phyloP scores from a whole-genome alignment of 2,113 vertebrate genomes.

The Psettodes erumei region DNA sequence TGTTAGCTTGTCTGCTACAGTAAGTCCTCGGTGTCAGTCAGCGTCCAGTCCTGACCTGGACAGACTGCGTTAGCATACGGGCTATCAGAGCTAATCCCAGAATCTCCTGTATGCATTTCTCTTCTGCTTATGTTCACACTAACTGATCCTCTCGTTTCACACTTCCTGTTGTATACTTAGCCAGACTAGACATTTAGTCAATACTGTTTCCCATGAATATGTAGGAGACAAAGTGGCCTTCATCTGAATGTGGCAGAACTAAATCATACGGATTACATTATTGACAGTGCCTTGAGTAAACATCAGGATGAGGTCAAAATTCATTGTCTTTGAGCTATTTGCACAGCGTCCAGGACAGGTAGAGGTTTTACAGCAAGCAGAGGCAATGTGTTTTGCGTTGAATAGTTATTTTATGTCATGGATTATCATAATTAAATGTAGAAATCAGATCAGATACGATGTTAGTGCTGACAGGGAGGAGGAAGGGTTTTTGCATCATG shows the following conservation, averaged over 20 bases:
- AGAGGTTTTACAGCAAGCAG: conserved; percentile 20
- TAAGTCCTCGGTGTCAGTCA: conserved; percentile 42
- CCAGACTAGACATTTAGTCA: conserved; percentile 74
- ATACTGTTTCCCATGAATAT: conserved; percentile 78
- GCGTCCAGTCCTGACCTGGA: conserved; percentile 31
- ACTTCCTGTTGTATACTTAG: conserved; percentile 64
- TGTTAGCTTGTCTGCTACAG: conserved; percentile 30
- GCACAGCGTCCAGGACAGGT: conserved; percentile 12
- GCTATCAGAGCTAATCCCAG: conserved; percentile 67
- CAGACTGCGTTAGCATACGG: conserved; percentile 34
- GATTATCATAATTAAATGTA: conserved; percentile 57
- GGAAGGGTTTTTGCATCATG: too few species aligned
- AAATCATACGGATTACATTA: conserved; percentile 79
- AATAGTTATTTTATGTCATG: conserved; percentile 32
- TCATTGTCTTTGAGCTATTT: conserved; percentile 60
- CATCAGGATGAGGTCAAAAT: conserved; percentile 71
- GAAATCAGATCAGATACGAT: conserved; percentile 33
- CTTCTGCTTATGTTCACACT: conserved; percentile 58
- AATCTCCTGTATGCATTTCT: conserved; percentile 75
- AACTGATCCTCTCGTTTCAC: conserved; percentile 59
- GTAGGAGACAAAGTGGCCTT: conserved; percentile 72
- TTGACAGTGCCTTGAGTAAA: conserved; percentile 78
- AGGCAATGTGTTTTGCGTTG: neutral
- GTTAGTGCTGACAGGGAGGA: conserved; percentile 18
- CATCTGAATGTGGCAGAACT: conserved; percentile 74